phyloP scores from a whole-genome alignment of 2,797 vertebrate species.

The Micromesistius poutassou region DNA sequence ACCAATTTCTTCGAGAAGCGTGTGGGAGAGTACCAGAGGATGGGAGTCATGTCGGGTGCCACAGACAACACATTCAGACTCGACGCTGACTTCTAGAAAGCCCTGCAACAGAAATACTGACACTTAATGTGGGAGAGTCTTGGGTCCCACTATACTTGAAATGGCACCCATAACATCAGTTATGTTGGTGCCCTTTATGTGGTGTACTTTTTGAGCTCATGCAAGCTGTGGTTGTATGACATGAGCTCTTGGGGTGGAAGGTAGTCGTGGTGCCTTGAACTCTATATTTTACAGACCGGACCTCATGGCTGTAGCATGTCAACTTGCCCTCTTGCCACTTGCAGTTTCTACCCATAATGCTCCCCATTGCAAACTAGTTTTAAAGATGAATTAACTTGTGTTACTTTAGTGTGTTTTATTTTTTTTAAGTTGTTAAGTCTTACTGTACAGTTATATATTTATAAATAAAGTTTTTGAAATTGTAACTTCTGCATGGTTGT shows the following conservation, averaged over 20 bases:
- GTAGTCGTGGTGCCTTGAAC: not conserved
- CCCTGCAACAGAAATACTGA: not conserved
- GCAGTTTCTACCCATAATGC: too few species aligned
- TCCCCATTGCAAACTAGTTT: too few species aligned
- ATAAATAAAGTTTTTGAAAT: too few species aligned
- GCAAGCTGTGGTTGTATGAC: not conserved
- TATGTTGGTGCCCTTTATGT: not conserved
- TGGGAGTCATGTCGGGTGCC: constrained; percentile 90
- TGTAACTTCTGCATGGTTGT: too few species aligned
- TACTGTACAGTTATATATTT: too few species aligned
- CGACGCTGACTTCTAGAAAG: constrained; percentile 87
- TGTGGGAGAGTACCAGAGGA: constrained; percentile 94
- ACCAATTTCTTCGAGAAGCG: constrained; percentile 99
- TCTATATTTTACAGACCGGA: too few species aligned
- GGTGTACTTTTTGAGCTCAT: not conserved
- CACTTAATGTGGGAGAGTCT: not conserved
- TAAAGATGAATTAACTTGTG: too few species aligned
- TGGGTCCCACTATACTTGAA: not conserved
- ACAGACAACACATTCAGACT: constrained; percentile 88
- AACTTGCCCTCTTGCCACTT: too few species aligned
- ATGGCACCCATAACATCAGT: not conserved
- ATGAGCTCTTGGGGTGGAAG: not conserved
- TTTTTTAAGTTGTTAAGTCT: too few species aligned
- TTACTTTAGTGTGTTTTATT: too few species aligned
- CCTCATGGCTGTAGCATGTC: too few species aligned